Evolutionary conservation across 92 coral and sea anemone species (phyloP), one percentile per base, ranked within the genome.

Genomic region (Plumapathes pennacea): DNA sequence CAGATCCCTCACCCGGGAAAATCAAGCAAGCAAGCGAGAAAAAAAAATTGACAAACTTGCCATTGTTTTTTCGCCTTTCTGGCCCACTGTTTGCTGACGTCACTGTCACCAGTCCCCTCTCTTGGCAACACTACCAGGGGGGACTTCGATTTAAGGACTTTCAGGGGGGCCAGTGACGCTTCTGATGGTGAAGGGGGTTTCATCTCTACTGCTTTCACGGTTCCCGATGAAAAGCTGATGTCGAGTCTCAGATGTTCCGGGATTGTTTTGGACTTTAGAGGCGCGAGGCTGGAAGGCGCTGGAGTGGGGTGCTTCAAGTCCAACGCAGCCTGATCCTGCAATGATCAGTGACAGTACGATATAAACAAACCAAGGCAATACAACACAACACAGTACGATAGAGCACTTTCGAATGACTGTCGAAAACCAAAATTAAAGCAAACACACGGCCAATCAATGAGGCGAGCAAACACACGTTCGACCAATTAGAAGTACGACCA

Each of bases 181-280:
- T 74, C 95, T 2, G 71, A 30, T 25, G 86, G 72, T 32, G 73
- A 64, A 20, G 80, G 63, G 9, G 85, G 89, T 46, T 82, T 82
- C 22, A 72, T 50, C 3, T 87, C 95, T 13, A 71, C 71, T 20
- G 80, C 42, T 53, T 55, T 75, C 24, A 70, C 57, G 5, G 95
- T 74, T 26, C 72, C 38, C 10, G 80, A 60, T 23, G 75, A 42
- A 40, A 43, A 77, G 76, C 67, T 62, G 46, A 76, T 66, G 28
- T 78, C 72, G 9, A 87, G 78, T 10, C 95, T 78, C 32, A 87
- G 67, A 36, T 80, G 80, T 8, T 87, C 95, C 41, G 95, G 95
- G 50, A 87, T 81, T 41, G 85, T 87, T 54, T 71, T 79, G 19
- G 86, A 62, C 63, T 79, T 71, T 26, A 87, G 74, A 8, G 95